Conservation (phyloP, 2,113 vertebrate genomes). For the Ramphastos sulfuratus region DNA sequence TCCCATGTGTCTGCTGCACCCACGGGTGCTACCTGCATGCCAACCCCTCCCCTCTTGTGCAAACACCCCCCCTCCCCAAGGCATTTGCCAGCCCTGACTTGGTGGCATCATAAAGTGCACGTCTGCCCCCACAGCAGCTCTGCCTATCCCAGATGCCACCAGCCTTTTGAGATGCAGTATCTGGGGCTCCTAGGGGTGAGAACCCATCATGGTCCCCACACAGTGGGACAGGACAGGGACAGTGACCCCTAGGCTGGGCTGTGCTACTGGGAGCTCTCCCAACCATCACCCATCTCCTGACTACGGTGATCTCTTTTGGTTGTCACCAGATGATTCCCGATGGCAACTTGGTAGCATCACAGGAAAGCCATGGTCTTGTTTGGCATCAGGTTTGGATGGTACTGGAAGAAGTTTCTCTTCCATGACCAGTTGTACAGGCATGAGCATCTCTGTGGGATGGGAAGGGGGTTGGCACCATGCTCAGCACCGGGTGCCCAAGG, state of each 20-base stretch:
- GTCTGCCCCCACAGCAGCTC: not conserved
- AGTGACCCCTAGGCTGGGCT: not conserved
- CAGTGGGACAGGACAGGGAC: accelerated
- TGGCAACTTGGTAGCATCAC: accelerated
- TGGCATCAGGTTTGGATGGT: accelerated
- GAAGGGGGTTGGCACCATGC: accelerated
- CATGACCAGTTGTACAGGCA: accelerated
- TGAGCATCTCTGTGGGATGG: not conserved
- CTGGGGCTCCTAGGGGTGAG: accelerated
- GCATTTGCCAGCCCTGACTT: not conserved
- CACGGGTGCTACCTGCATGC: slow-evolving; percentile 9
- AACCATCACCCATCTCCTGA: not conserved
- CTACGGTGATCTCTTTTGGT: not conserved
- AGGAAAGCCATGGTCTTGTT: accelerated
- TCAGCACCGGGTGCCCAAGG: accelerated
- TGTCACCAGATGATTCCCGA: accelerated
- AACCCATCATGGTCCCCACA: accelerated
- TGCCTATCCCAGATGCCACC: not conserved
- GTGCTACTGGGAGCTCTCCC: not conserved
- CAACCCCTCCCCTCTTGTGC: slow-evolving; percentile 54
- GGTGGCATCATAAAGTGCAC: not conserved
- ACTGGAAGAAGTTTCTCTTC: not conserved
- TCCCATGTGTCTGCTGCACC: not conserved
- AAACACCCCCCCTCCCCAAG: not conserved
- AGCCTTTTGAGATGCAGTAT: accelerated